Evolutionary conservation across 1,140 invertebrate species (phyloP), one percentile per base, ranked within the genome.

Genomic region (Diuraphis noxia): DNA sequence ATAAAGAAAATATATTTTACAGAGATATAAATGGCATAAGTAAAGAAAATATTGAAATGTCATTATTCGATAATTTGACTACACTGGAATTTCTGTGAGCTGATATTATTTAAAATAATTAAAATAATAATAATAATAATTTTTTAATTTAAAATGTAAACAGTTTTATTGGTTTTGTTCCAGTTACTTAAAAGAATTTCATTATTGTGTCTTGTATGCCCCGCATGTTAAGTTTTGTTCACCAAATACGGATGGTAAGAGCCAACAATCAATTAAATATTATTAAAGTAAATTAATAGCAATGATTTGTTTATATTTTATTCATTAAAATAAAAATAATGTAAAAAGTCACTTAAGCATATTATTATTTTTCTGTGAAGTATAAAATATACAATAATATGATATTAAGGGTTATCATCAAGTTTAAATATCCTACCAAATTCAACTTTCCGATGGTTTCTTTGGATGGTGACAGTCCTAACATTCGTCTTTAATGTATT

Each of bases 381-480:
- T 81, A 40, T 40, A 25, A 38, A 81, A 0, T 72, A 17, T n/a
- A 72, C 56, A n/a, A 72, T 17, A n/a, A 72, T 17, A 52, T 23
- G 9, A 49, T 13, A 23, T 23, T 10, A 52, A 95, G 95, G 95
- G 36, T 94, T 97, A 2, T 97, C 96, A 3, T 96, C 96, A 34
- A 94, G 95, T n/a, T 93, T 95, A 49, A 94, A 97, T 93, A 94
- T 97, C 9, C 93, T 97, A 7, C 95, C 94, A 52, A 96, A 95
- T 93, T 94, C 95, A 30, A 93, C 96, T 0, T 93, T 97, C n/a
- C 94, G 96, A 36, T 94, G 95, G 56, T 95, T 95, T 0, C 95
- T 97, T 19, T 97, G 97, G 97, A 93, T 96, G n/a, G 96, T 97
- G 92, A 96, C 95, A 30, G 93, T 95, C 3, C 93, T 96, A 4